phyloP scores from a whole-genome alignment of 2,113 vertebrate species.

The Hymenochirus boettgeri region DNA sequence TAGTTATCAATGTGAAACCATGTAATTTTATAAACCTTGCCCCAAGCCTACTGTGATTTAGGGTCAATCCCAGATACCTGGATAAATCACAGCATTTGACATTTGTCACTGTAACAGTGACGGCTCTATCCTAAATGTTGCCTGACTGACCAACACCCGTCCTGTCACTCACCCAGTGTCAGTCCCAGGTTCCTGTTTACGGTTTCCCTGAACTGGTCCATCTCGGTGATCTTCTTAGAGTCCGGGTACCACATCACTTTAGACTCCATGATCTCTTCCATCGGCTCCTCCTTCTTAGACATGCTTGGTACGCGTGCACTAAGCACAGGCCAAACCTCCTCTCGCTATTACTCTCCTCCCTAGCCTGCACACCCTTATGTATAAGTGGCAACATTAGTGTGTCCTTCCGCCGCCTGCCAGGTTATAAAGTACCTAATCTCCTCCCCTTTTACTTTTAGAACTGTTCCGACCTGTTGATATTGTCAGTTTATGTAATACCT shows the following conservation, averaged over 20 bases:
- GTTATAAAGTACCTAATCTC: slow-evolving; percentile 49
- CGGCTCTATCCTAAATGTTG: no score
- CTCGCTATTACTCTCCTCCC: neutral
- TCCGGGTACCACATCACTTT: slow-evolving; percentile 92
- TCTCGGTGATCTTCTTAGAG: slow-evolving; percentile 82
- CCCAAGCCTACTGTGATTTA: no score
- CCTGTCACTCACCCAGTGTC: slow-evolving; percentile 76
- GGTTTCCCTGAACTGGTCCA: slow-evolving; percentile 82
- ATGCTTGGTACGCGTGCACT: slow-evolving; percentile 51
- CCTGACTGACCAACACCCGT: no score
- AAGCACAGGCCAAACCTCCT: neutral
- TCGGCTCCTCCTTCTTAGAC: slow-evolving; percentile 69
- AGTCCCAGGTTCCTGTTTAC: slow-evolving; percentile 72
- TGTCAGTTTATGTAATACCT: no score
- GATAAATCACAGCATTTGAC: no score
- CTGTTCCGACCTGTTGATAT: no score
- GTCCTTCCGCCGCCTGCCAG: slow-evolving; percentile 51
- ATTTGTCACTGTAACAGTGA: no score
- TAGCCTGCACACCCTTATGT: neutral
- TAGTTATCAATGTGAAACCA: no score
- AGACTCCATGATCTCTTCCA: slow-evolving; percentile 80
- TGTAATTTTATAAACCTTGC: no score
- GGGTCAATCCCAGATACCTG: no score
- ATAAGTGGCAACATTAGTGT: rapidly evolving
- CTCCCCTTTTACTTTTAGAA: no score